Base-by-base conservation (phyloP, 2,113 vertebrate species). In the Psilopsiagon aymara region DNA sequence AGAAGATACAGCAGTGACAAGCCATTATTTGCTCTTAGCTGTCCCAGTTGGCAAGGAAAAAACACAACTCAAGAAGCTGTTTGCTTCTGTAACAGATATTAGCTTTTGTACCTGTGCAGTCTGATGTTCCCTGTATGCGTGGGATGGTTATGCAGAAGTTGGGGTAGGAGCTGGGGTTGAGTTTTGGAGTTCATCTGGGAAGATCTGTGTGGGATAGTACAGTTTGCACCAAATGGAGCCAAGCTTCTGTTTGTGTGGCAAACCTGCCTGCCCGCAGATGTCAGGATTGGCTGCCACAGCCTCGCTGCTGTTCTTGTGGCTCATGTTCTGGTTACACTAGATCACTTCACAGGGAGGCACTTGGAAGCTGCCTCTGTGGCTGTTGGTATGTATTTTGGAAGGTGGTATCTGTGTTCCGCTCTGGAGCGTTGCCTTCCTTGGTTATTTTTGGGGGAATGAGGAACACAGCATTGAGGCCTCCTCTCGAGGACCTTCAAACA, bases 381-480 rank as follows among this genome's bases (percentile, higher is more conserved):
- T 15, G 7, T 7, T 63, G 53, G 29, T 57, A 4, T 13, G 0
- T 3, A 31, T 74, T 62, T 23, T 16, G 24, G 20, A 23, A 67
- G 33, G 8, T 41, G 49, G 9, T 15, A 9, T 11, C n/a, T 1
- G 2, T 0, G 0, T 60, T 83, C 33, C 62, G 43, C 59, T 85
- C 28, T 0, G 7, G 35, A 10, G 4, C 66, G 16, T 66, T 73
- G 41, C 53, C 27, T 83, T 12, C 29, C 44, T 49, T 27, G 25
- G 24, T 55, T 66, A 28, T 10, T 41, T 77, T 63, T 44, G 66
- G 28, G 39, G 35, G 11, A 53, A 28, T 7, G 43, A 49, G 44
- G 47, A 47, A 10, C 27, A 49, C 20, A 27, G 41, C 53, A 9
- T 6, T 10, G 73, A 59, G 27, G 6, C 39, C 8, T 52, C 10